These are phyloP conservation scores for Eulithis prunata DNA, from an alignment of 2,888 invertebrate genomes.

Conservation along the genomic window DNA sequence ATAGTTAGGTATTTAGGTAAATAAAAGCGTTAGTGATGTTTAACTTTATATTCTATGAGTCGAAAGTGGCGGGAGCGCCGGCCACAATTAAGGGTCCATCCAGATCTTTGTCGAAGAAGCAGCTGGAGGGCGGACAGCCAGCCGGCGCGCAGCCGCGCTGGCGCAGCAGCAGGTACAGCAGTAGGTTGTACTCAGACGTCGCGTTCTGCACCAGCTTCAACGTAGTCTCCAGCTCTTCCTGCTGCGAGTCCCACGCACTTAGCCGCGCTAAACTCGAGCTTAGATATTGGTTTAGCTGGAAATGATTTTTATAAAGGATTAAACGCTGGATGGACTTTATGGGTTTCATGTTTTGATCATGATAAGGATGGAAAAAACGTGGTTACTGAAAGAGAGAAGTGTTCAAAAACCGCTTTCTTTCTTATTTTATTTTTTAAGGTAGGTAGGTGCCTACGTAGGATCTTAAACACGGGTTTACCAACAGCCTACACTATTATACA, in stretches of 20 bases:
- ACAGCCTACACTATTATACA: too few relatives aligned
- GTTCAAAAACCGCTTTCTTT: too few relatives aligned
- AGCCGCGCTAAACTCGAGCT: constrained; percentile 58
- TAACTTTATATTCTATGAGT: constrained; percentile 6
- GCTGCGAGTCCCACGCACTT: constrained; percentile 63
- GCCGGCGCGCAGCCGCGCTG: constrained; percentile 55
- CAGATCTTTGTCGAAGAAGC: constrained; percentile 54
- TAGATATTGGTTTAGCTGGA: constrained; percentile 48
- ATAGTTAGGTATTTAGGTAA: too few relatives aligned
- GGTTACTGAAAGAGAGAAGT: too few relatives aligned
- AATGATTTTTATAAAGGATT: background rate
- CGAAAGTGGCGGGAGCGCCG: background rate
- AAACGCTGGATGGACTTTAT: too few relatives aligned
- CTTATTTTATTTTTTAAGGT: too few relatives aligned
- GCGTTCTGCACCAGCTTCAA: constrained; percentile 66
- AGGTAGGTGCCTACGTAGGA: too few relatives aligned
- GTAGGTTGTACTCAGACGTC: constrained; percentile 70
- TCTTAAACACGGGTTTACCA: too few relatives aligned
- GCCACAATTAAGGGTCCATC: constrained; percentile 43
- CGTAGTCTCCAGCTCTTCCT: constrained; percentile 64
- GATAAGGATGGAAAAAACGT: too few relatives aligned
- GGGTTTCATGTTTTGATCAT: too few relatives aligned
- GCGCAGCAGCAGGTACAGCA: constrained; percentile 66
- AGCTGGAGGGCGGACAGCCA: constrained; percentile 46
- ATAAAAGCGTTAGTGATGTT: too few relatives aligned